These are phyloP conservation scores for Muntiacus muntjak DNA, from an alignment of 2,113 vertebrate species.

Conservation along the genomic window DNA sequence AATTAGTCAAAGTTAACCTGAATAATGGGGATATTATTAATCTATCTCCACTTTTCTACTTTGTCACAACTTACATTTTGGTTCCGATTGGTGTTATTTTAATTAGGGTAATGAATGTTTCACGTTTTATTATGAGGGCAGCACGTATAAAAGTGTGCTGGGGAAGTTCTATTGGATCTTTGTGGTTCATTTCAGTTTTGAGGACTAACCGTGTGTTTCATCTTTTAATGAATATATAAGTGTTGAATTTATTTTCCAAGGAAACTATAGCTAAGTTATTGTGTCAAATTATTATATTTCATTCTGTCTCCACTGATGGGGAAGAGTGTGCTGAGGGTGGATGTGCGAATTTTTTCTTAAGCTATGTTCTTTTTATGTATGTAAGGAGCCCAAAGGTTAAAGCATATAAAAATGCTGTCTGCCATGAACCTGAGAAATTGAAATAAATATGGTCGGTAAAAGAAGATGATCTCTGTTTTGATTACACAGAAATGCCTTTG, in stretches of 20 bases:
- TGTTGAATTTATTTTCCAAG: not conserved
- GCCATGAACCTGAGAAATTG: not conserved
- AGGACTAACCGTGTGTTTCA: conserved; percentile 44
- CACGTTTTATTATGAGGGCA: not conserved
- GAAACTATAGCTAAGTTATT: conserved; percentile 27
- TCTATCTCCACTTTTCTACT: not conserved
- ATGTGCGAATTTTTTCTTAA: conserved; percentile 12
- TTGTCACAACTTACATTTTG: not conserved
- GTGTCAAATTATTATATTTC: conserved; percentile 16
- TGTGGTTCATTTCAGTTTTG: not conserved
- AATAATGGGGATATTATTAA: not conserved
- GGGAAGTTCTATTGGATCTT: not conserved
- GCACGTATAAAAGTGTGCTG: accelerated
- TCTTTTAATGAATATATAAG: conserved; percentile 27
- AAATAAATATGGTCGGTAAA: conserved; percentile 41
- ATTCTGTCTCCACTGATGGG: not conserved
- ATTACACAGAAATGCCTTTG: conserved; percentile 61
- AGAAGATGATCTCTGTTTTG: conserved; percentile 48
- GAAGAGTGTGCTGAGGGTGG: too few relatives aligned
- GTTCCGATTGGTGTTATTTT: not conserved
- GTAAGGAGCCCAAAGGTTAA: conserved; percentile 59
- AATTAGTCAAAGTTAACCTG: not conserved
- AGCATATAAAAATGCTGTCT: conserved; percentile 40
- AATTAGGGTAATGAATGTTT: not conserved
- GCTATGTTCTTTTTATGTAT: conserved; percentile 29